Percentiles rank a stretch among this genome's conserved stretches.
Evolutionary conservation across 2,888 invertebrate genomes (phyloP).

Genomic region (Hypomecis atomaria): DNA sequence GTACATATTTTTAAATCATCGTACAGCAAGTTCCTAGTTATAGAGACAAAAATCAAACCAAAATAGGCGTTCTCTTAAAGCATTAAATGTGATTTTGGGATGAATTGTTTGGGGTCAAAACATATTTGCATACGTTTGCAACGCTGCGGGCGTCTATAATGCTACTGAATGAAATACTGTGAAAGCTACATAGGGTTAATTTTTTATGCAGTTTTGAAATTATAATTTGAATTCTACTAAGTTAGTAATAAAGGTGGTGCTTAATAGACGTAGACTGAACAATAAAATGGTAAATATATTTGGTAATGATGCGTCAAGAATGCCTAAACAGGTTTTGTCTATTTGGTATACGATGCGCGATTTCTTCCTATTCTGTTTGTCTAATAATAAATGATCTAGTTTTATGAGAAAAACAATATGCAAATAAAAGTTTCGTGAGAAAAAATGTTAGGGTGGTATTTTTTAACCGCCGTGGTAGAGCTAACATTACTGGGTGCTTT

Average conservation of each 20-base stretch:
- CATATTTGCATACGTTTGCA: conserved; percentile 67
- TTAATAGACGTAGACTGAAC: conserved; percentile 6
- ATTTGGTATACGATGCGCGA: conserved; percentile 70
- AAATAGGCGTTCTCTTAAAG: conserved; percentile 30
- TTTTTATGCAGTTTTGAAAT: conserved; percentile 16
- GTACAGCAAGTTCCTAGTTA: not conserved
- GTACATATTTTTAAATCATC: conserved; percentile 9
- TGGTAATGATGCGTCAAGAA: conserved; percentile 75
- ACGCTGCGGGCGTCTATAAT: conserved; percentile 63
- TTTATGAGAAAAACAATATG: conserved; percentile 52
- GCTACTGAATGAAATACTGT: conserved; percentile 52
- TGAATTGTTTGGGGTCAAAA: conserved; percentile 39
- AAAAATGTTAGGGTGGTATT: conserved; percentile 48
- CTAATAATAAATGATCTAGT: conserved; percentile 64
- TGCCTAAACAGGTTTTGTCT: conserved; percentile 81
- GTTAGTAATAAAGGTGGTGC: not conserved
- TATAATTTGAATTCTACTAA: not conserved
- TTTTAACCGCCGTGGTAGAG: not conserved
- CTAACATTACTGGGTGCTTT: no score
- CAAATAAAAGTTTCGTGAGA: conserved; percentile 68
- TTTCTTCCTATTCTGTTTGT: conserved; percentile 55
- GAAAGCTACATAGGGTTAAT: conserved; percentile 48
- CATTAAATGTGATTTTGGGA: conserved; percentile 34
- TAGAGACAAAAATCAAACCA: conserved; percentile 18
- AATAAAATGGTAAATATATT: conserved; percentile 15